A percentile compares a stretch with the other conserved stretches of the same genome.
Evolutionary conservation across 2,797 vertebrate species (phyloP).

Genomic region (Gymnodraco acuticeps): DNA sequence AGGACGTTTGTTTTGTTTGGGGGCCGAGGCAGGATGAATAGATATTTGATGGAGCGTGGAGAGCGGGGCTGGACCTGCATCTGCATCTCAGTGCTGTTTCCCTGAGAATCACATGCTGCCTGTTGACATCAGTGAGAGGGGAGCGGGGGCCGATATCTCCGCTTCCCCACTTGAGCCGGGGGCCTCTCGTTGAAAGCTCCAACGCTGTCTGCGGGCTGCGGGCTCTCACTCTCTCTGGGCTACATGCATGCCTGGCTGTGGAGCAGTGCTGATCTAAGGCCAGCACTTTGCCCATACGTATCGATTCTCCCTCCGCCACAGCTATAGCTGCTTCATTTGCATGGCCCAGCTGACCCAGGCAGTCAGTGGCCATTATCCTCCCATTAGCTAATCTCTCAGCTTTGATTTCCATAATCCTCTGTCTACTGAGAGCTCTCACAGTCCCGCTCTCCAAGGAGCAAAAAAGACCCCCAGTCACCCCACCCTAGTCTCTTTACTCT

Average conservation of each 20-base stretch:
- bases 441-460: conserved; percentile 57
- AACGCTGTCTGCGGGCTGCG: conserved; percentile 63
- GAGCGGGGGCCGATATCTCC: conserved; percentile 53
- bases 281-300: conserved; percentile 57
- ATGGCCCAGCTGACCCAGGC: conserved; percentile 74
- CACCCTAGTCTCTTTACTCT: conserved; percentile 28
- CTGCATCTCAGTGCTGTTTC: conserved; percentile 66
- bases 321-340: conserved; percentile 74
- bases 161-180: conserved; percentile 55
- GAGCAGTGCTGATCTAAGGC: conserved; percentile 32
- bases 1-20: conserved; percentile 69
- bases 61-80: conserved; percentile 44
- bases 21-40: conserved; percentile 61
- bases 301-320: conserved; percentile 59
- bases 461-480: conserved; percentile 29
- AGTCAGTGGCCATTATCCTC: conserved; percentile 82
- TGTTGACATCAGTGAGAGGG: conserved; percentile 80
- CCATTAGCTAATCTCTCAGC: conserved; percentile 87
- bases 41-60: conserved; percentile 70
- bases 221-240: conserved; percentile 42
- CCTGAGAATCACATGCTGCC: conserved; percentile 65
- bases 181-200: conserved; percentile 75
- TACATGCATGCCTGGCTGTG: conserved; percentile 13
- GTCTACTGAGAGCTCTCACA: conserved; percentile 78
- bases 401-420: conserved; percentile 87